Evolutionary conservation across 2,888 invertebrate genomes (phyloP), one percentile per base, ranked within the genome.

Genomic region (Steromphala cineraria): DNA sequence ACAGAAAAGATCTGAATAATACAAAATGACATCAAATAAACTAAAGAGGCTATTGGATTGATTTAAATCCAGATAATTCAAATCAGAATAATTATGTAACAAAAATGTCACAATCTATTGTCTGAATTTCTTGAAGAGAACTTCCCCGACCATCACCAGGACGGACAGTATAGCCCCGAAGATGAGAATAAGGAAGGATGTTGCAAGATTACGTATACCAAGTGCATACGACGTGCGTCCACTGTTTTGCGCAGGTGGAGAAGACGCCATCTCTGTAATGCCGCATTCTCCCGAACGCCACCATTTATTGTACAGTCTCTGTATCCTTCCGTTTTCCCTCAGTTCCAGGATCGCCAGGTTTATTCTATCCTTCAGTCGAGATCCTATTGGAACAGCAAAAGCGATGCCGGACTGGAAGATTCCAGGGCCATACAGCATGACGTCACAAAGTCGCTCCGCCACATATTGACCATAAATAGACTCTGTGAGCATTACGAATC

Each of bases 401-500:
- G 4, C 0, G 19, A 15, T 13, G 24, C 21, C 56, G 21, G 10
- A 13, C 2, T 24, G 19, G 56, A 56, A 56, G 10, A 24, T 8
- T 5, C 79, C 53, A n/a, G 62, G 55, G 40, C 84, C 84, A 74
- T 81, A 81, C 19, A 80, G 67, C 36, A 84, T 81, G 17, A 84
- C 56, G 53, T 84, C 82, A 78, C 84, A 84, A 55, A 80, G 75
- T 53, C 71, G 67, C 4, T 56, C 62, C 17, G 82, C 79, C n/a
- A 81, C 40, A 21, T 84, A 81, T 3, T 81, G 77, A 3, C 82
- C 82, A 19, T 79, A 80, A 31, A 77, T 55, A 13, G 81, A 75
- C 13, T 81, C 81, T 77, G 83, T 80, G 31, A 84, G 67, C 19
- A 84, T 52, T 1, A 77, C 84, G 78, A 83, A 84, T n/a, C 79